A percentile compares a stretch with the other conserved stretches of the same genome.
phyloP scores from a whole-genome alignment of 1,140 invertebrate species.

The Metopolophium dirhodum region DNA sequence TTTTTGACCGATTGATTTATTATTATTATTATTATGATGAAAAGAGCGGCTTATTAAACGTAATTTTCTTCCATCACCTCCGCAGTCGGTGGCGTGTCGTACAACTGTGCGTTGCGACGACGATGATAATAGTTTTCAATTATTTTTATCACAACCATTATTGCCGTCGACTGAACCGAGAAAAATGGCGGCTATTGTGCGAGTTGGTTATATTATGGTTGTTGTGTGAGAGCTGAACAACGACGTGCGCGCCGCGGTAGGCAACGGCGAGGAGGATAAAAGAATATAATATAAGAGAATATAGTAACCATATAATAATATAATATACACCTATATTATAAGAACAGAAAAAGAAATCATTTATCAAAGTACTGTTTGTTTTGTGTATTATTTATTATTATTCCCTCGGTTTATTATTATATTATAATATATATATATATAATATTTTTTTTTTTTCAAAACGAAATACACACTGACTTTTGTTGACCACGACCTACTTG shows the following conservation, averaged over 20 bases:
- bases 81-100: not conserved
- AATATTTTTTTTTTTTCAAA: conserved; percentile 3
- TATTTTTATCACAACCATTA: not conserved
- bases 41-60: not conserved
- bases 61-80: not conserved
- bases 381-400: conserved; percentile 48
- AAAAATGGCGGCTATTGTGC: conserved; percentile 47
- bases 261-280: not conserved
- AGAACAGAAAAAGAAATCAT: conserved; percentile 52
- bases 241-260: conserved; percentile 35
- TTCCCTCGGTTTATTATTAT: conserved; percentile 36
- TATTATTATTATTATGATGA: not conserved
- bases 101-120: not conserved
- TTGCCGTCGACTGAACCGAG: not conserved
- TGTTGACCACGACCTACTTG: conserved; percentile 57
- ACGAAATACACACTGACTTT: conserved; percentile 44
- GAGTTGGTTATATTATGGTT: not conserved
- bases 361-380: conserved; percentile 56
- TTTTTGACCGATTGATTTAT: conserved; percentile 31
- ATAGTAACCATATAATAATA: not conserved
- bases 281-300: not conserved
- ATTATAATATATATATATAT: too few relatives aligned
- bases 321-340: too few relatives aligned
- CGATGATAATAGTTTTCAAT: conserved; percentile 38
- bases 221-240: conserved; percentile 4